A percentile compares a stretch with the other conserved stretches of the same genome.
These are phyloP conservation scores for Chaitophorus viminalis DNA, from an alignment of 2,888 invertebrate genomes.

Conservation along the genomic window DNA sequence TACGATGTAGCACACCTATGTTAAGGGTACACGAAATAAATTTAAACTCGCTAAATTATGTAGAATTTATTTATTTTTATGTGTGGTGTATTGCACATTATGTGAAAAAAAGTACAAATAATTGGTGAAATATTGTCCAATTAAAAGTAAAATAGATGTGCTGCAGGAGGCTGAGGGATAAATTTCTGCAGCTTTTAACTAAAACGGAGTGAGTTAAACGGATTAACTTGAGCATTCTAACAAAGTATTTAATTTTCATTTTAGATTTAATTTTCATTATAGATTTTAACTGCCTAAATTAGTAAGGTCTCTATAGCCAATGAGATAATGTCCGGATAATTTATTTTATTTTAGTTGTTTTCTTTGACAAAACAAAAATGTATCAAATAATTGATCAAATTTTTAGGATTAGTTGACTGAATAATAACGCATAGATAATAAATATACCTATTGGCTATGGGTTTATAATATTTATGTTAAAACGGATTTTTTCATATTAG, in stretches of 20 bases:
- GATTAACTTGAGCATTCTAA: slow-evolving; percentile 29
- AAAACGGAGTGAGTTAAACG: slow-evolving; percentile 41
- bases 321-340: not conserved
- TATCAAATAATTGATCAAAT: too few species aligned
- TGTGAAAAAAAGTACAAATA: not conserved
- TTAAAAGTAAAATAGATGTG: slow-evolving; percentile 26
- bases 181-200: slow-evolving; percentile 25
- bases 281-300: slow-evolving; percentile 14
- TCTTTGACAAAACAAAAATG: not conserved
- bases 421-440: too few species aligned
- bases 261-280: slow-evolving; percentile 28
- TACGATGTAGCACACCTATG: not conserved
- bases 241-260: slow-evolving; percentile 23
- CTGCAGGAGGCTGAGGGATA: not conserved
- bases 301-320: not conserved
- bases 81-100: slow-evolving; percentile 23
- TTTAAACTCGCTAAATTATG: not conserved
- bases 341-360: not conserved
- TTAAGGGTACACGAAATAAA: not conserved
- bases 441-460: too few species aligned
- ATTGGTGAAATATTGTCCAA: slow-evolving; percentile 41
- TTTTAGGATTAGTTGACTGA: too few species aligned
- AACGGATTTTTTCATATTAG: too few species aligned
- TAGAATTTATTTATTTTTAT: slow-evolving; percentile 5
- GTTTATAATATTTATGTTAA: too few species aligned